These are phyloP conservation scores for Sylvia borin DNA, from an alignment of 2,797 vertebrate genomes.

Conservation along the genomic window DNA sequence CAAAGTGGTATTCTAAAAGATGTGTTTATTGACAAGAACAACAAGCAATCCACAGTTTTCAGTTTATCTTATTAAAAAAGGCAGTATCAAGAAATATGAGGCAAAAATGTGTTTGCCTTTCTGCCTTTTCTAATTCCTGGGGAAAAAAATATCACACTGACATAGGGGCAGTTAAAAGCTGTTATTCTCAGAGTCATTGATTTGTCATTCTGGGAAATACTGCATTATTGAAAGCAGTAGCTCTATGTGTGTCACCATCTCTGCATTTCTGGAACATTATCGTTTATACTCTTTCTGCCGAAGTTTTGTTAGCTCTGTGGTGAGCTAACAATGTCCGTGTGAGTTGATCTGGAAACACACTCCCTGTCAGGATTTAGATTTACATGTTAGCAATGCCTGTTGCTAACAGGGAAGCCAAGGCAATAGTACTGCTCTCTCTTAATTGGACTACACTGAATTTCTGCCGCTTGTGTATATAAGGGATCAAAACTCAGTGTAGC, in stretches of 20 bases:
- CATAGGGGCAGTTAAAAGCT: background rate
- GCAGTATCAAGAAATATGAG: background rate
- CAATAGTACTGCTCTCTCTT: background rate
- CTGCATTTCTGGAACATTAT: background rate
- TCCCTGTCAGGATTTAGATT: background rate
- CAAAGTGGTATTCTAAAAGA: background rate
- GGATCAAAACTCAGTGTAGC: background rate
- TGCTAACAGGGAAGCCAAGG: background rate
- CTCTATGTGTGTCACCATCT: fast-evolving
- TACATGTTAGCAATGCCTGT: background rate
- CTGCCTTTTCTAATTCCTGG: background rate
- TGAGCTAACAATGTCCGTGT: background rate
- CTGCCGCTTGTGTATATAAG: background rate
- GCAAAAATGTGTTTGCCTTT: background rate
- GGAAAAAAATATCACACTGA: background rate
- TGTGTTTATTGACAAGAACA: background rate
- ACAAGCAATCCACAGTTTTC: background rate
- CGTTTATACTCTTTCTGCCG: background rate
- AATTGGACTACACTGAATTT: background rate
- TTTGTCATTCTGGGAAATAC: background rate
- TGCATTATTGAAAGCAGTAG: background rate
- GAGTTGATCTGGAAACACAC: background rate
- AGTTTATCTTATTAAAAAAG: background rate
- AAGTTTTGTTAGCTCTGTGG: background rate
- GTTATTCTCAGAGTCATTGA: background rate